phyloP scores from a whole-genome alignment of 2,888 invertebrate genomes.

The Pilophorus perplexus region DNA sequence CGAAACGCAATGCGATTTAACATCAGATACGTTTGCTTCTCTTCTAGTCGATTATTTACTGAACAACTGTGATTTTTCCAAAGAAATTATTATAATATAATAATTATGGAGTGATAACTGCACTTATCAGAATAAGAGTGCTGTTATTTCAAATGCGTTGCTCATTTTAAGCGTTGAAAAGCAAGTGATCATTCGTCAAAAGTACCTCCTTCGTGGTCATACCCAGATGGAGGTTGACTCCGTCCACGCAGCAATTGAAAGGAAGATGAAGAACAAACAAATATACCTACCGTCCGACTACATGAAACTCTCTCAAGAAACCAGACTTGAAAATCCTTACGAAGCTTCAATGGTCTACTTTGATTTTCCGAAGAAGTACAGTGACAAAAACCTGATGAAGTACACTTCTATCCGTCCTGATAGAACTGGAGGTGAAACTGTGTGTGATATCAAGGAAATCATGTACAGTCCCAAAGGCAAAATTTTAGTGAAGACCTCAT shows the following conservation, averaged over 20 bases:
- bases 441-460: slow-evolving; percentile 51
- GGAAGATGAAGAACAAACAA: slow-evolving; percentile 50
- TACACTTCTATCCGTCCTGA: slow-evolving; percentile 50
- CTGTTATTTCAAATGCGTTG: slow-evolving; percentile 49
- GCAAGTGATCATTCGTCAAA: slow-evolving; percentile 49
- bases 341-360: too few relatives aligned
- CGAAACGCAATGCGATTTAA: too few relatives aligned
- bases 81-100: too few relatives aligned
- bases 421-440: slow-evolving; percentile 51
- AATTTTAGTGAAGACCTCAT: too few relatives aligned
- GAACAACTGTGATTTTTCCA: slow-evolving; percentile 6
- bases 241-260: slow-evolving; percentile 52
- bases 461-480: slow-evolving; percentile 47
- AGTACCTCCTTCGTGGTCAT: slow-evolving; percentile 51
- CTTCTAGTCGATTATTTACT: neutral
- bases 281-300: slow-evolving; percentile 48
- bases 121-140: slow-evolving; percentile 49
- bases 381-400: slow-evolving; percentile 50
- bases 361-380: too few relatives aligned
- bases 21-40: too few relatives aligned
- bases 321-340: too few relatives aligned
- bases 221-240: slow-evolving; percentile 52
- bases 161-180: slow-evolving; percentile 47
- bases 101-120: too few relatives aligned
- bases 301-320: slow-evolving; percentile 39